Evolutionary conservation across 1,140 invertebrate genomes (phyloP), one percentile per base, ranked within the genome.

Genomic region (Teleogryllus occipitalis): DNA sequence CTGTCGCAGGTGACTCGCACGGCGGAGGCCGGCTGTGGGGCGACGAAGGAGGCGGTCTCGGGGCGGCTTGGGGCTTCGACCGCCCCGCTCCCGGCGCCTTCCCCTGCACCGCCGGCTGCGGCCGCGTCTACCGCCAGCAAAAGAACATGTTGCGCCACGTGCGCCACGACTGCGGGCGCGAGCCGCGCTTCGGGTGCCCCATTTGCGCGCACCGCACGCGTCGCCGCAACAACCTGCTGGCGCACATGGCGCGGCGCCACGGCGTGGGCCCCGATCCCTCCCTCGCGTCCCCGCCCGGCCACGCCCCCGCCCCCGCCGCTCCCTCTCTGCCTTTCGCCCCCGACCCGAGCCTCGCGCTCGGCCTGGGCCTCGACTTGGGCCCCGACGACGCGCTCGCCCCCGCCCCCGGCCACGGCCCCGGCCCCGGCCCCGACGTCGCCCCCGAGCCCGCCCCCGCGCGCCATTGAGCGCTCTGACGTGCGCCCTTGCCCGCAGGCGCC

Each of bases 121-220:
- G 80, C 8, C 46, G 79, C 12, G 46, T 46, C 18, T 83, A 83
- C 77, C 80, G 73, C 65, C 78, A 74, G 21, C 76, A 79, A 47
- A 78, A 74, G 8, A 79, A 79, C 21, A 21, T 90, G 80, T 88
- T 88, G 82, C 85, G 90, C 80, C 92, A 93, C 82, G 89, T 89
- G 81, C 91, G 90, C 82, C 92, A 90, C 83, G 92, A 93, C 84
- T 93, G 92, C 84, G 90, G 90, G 15, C 90, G 91, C 81, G 87
- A 88, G 80, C 91, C 92, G 5, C 88, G 89, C 81, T 93, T 92
- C 86, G 87, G 89, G 82, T 92, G 92, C 82, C 88, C 89, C 27
- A 15, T 81, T 82, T 79, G 83, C 82, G 47, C 79, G 7, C 75
- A 80, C 49, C 76, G 79, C 27, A 76, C 77, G 8, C 75, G 74